Evolutionary conservation across 1,140 invertebrate species (phyloP), one percentile per base, ranked within the genome.

Genomic region (Yoshiicerus persimilis): DNA sequence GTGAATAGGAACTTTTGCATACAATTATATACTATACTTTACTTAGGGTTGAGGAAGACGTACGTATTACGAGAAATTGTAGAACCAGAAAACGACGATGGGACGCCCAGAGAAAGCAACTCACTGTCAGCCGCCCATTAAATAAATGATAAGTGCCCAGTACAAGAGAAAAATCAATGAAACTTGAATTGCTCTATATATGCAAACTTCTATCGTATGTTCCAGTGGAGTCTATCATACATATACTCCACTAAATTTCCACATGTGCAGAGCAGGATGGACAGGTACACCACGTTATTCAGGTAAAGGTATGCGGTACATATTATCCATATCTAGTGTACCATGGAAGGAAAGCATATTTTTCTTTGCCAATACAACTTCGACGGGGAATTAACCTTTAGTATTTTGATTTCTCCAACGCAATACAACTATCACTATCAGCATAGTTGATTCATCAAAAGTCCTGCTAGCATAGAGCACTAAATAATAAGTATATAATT

Each of bases 91-190:
- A 56, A 56, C 47, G 20, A 56, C 47, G 64, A 30, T 13, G 39
- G 83, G 38, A 41, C 11, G 25, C 39, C 16, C 83, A 77, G 32
- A 16, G 36, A 47, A 87, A 87, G 70, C 20, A 75, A 87, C 36
- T 34, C 70, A 88, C 80, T 85, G 83, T 84, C 80, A 88, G 80
- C 20, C 56, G 25, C 47, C 77, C 83, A 88, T 88, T 88, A 88
- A 88, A 88, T 88, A 88, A 88, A 88, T 88, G 77, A 88, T 88
- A 88, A 88, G 80, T 88, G 83, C 87, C 80, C 62, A 88, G 83
- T 41, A 80, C 39, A 85, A 66, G 87, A 70, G 34, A 62, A 88
- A 88, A 88, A 88, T 88, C 87, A 88, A 88, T 88, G 77, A 47
- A 36, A 62, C 27, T 84, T 27, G 34, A 77, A 56, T 56, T 56